Percentiles rank a stretch among this genome's conserved stretches.
These are phyloP conservation scores for Lasioglossum marginatum DNA, from an alignment of 2,888 invertebrate genomes.

Conservation along the genomic window DNA sequence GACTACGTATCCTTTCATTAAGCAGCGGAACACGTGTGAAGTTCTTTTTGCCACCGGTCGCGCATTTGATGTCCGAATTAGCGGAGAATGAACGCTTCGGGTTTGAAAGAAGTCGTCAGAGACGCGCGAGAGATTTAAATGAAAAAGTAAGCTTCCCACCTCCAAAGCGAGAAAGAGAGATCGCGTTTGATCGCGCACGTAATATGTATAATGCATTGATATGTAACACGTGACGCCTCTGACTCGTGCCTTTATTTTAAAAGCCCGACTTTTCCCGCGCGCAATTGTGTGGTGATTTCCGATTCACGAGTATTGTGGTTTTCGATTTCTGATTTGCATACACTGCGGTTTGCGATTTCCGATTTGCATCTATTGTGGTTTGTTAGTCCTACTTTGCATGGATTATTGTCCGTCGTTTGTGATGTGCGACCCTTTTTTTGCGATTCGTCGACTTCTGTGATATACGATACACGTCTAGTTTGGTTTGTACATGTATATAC, in stretches of 20 bases:
- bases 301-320: constrained; percentile 1
- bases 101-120: constrained; percentile 3
- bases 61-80: constrained; percentile 17
- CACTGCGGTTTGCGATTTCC: not conserved
- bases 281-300: constrained; percentile 8
- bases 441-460: not conserved
- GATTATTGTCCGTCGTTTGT: not conserved
- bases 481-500: too few relatives aligned
- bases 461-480: not conserved
- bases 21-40: constrained; percentile 26
- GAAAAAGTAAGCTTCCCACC: not conserved
- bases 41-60: constrained; percentile 18
- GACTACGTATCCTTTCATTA: constrained; percentile 30
- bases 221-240: constrained; percentile 1
- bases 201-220: not conserved
- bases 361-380: not conserved
- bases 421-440: not conserved
- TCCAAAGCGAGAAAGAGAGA: not conserved
- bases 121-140: constrained; percentile 13
- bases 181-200: not conserved
- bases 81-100: not conserved
- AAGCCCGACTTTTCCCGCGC: not conserved
- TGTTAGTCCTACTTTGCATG: not conserved
- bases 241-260: constrained; percentile 7
- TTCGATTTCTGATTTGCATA: constrained; percentile 6